Evolutionary conservation across 1,140 invertebrate genomes (phyloP).

Genomic region (Coenobita brevimanus): DNA sequence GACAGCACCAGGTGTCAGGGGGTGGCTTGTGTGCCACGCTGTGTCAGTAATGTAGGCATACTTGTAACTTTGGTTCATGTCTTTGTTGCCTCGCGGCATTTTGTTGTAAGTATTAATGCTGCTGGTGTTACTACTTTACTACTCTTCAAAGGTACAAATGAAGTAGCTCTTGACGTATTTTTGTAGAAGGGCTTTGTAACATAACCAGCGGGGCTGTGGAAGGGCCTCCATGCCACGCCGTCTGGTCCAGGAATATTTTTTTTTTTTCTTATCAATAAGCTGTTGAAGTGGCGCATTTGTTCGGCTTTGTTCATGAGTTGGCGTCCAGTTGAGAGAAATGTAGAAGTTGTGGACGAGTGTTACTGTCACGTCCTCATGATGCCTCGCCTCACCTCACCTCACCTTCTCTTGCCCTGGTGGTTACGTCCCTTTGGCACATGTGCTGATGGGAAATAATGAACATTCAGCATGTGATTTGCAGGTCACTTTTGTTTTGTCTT

Average conservation of each 20-base stretch:
- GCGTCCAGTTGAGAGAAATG: conserved; percentile 59
- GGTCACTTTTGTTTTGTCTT: no score
- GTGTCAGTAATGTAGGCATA: neutral
- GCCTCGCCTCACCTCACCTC: no score
- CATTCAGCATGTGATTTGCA: no score
- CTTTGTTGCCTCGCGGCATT: conserved; percentile 54
- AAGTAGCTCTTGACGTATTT: conserved; percentile 62
- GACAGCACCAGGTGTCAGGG: neutral
- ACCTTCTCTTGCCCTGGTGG: no score
- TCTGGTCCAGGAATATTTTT: conserved; percentile 10
- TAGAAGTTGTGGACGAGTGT: conserved; percentile 10
- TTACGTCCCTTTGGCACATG: no score
- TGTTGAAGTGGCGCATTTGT: conserved; percentile 30
- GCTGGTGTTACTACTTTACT: conserved; percentile 60
- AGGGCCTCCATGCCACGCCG: neutral
- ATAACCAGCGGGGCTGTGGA: conserved; percentile 31
- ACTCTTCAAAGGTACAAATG: conserved; percentile 63
- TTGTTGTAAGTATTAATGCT: conserved; percentile 64
- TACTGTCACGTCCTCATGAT: no score
- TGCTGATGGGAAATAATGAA: no score
- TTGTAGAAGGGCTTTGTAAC: conserved; percentile 63
- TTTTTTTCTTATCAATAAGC: conserved; percentile 12
- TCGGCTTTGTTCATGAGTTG: conserved; percentile 56
- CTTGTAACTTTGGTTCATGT: conserved; percentile 35
- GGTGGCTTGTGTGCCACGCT: neutral